phyloP scores from a whole-genome alignment of 2,888 invertebrate species.

The Habroteleia sp. region DNA sequence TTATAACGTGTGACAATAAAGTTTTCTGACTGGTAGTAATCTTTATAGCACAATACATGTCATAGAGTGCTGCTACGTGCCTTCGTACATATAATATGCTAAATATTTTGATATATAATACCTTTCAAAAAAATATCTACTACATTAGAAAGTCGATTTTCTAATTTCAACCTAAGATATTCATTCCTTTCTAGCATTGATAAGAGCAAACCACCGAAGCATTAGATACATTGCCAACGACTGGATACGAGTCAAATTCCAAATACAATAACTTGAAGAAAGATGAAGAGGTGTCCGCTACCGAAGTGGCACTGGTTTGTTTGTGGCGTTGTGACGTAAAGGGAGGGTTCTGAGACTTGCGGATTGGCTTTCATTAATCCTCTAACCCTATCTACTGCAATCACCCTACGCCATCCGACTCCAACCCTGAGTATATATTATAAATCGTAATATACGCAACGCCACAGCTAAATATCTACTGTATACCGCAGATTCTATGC shows the following conservation, averaged over 20 bases:
- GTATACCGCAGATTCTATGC: constrained; percentile 75
- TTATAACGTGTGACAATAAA: constrained; percentile 81
- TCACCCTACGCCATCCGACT: constrained; percentile 64
- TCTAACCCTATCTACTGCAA: constrained; percentile 74
- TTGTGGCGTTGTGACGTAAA: constrained; percentile 75
- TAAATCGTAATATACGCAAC: constrained; percentile 78
- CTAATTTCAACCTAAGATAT: neutral
- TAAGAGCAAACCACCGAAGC: neutral
- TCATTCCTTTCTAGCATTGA: constrained; percentile 8
- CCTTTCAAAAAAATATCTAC: constrained; percentile 13
- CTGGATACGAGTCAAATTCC: constrained; percentile 12
- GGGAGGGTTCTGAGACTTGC: constrained; percentile 69
- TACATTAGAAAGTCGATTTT: constrained; percentile 21
- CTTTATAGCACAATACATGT: constrained; percentile 77
- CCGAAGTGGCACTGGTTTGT: constrained; percentile 74
- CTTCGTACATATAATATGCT: constrained; percentile 73
- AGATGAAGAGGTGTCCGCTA: constrained; percentile 66
- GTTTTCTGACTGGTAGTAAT: constrained; percentile 76
- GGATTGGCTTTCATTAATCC: constrained; percentile 81
- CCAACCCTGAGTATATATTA: constrained; percentile 71
- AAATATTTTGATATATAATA: constrained; percentile 58
- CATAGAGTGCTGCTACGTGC: too few relatives aligned
- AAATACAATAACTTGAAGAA: constrained; percentile 50
- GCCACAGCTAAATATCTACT: constrained; percentile 73
- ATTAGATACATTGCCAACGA: constrained; percentile 13